phyloP scores from a whole-genome alignment of 1,140 invertebrate species.

The Uloborus diversus region DNA sequence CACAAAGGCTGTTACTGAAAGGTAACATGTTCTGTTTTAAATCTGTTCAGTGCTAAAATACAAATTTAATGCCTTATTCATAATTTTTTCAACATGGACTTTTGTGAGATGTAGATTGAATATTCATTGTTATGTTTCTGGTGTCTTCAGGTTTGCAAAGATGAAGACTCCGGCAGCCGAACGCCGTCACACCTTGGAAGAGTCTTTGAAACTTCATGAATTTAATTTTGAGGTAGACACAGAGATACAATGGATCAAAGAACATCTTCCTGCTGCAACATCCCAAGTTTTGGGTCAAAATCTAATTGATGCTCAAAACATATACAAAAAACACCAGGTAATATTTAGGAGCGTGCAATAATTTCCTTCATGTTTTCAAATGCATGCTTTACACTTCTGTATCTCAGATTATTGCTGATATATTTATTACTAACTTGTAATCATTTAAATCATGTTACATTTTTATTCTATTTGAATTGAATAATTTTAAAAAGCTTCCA shows the following conservation, averaged over 20 bases:
- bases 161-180: constrained; percentile 68
- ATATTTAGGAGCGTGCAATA: background rate
- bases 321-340: constrained; percentile 89
- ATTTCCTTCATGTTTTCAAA: background rate
- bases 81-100: too few relatives aligned
- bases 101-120: background rate
- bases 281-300: constrained; percentile 71
- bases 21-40: constrained; percentile 60
- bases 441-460: background rate
- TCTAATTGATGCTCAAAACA: constrained; percentile 88
- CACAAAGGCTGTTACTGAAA: constrained; percentile 78
- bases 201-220: constrained; percentile 88
- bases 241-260: constrained; percentile 95
- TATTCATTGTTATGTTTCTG: background rate
- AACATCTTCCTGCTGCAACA: constrained; percentile 82
- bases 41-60: background rate
- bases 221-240: constrained; percentile 93
- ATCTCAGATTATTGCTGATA: too few relatives aligned
- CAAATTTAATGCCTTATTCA: too few relatives aligned
- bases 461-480: background rate
- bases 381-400: background rate
- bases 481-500: background rate
- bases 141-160: constrained; percentile 62
- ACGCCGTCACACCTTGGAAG: constrained; percentile 82
- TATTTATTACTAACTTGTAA: too few relatives aligned